Evolutionary conservation across 2,113 vertebrate genomes (phyloP).

Genomic region (Tinamus guttatus): DNA sequence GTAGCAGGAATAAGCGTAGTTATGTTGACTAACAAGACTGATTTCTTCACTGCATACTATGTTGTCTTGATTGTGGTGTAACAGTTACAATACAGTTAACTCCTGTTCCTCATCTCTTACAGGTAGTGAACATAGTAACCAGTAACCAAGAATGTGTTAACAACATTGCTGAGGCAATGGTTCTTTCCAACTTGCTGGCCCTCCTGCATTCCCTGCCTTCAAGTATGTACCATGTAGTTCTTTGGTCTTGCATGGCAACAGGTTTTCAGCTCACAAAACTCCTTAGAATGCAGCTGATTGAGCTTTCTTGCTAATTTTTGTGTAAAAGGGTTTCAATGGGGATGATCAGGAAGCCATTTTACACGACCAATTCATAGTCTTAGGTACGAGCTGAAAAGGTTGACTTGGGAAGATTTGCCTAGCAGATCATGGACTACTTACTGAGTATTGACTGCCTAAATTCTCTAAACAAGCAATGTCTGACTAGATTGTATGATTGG

Average conservation of each 20-base stretch:
- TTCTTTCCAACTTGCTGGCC: slow-evolving; percentile 92
- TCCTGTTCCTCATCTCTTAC: slow-evolving; percentile 53
- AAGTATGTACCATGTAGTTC: slow-evolving; percentile 81
- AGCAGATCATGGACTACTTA: background rate
- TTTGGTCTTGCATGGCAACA: background rate
- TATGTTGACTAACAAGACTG: background rate
- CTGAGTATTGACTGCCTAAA: background rate
- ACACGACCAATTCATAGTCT: background rate
- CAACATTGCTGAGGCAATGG: slow-evolving; percentile 95
- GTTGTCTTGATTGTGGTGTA: background rate
- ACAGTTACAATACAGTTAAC: background rate
- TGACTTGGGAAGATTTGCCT: background rate
- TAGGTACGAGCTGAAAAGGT: background rate
- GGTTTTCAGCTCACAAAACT: background rate
- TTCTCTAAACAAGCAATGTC: background rate
- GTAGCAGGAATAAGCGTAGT: background rate
- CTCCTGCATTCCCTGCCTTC: slow-evolving; percentile 96
- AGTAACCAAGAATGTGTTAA: slow-evolving; percentile 97
- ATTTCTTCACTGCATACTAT: background rate
- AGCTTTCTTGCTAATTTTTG: background rate
- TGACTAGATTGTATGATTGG: background rate
- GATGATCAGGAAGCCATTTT: background rate
- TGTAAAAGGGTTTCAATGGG: background rate
- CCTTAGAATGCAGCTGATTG: background rate
- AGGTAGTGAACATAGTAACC: slow-evolving; percentile 98